Evolutionary conservation across 53 echinoderm and acorn worm genomes (phyloP), one percentile per base, ranked within the genome.

Genomic region (Luidia sarsii): DNA sequence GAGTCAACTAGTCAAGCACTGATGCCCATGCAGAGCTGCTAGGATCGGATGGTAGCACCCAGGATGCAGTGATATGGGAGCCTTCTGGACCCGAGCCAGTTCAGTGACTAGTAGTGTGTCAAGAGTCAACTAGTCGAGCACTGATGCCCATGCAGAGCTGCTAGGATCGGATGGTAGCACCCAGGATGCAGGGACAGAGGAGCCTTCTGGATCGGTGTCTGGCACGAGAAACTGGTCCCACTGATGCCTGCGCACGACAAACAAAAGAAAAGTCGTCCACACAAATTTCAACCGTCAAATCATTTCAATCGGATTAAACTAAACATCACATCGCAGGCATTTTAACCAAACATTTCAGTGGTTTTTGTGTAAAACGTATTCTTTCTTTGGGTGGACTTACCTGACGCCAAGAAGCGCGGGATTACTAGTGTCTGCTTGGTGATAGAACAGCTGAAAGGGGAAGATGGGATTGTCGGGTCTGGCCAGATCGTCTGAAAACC

Each of bases 221-320:
- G 80, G 84, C 25, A 90, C 93, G 2, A 93, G 65, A 67, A 80
- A 90, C 49, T 31, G 50, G 67, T 93, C 93, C 93, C 93, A 93
- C 65, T 88, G 87, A 34, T 66, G 72, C 19, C 93, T 90, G 82
- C 22, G 37, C 3, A 68, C 31, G 41, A 41, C 41, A 41, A 41
- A 41, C 41, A 41, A 41, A 41, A 41, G n/a, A n/a, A n/a, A n/a
- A n/a, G n/a, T n/a, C n/a, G n/a, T n/a, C n/a, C n/a, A n/a, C n/a
- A n/a, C n/a, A n/a, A n/a, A n/a, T n/a, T n/a, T n/a, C n/a, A n/a
- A n/a, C n/a, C n/a, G n/a, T n/a, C n/a, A n/a, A n/a, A n/a, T n/a
- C n/a, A n/a, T n/a, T n/a, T n/a, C n/a, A n/a, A n/a, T n/a, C n/a
- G n/a, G n/a, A n/a, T n/a, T n/a, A n/a, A n/a, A 41, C 6, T 41